phyloP scores from a whole-genome alignment of 2,113 vertebrate species.

The Crypturellus undulatus region DNA sequence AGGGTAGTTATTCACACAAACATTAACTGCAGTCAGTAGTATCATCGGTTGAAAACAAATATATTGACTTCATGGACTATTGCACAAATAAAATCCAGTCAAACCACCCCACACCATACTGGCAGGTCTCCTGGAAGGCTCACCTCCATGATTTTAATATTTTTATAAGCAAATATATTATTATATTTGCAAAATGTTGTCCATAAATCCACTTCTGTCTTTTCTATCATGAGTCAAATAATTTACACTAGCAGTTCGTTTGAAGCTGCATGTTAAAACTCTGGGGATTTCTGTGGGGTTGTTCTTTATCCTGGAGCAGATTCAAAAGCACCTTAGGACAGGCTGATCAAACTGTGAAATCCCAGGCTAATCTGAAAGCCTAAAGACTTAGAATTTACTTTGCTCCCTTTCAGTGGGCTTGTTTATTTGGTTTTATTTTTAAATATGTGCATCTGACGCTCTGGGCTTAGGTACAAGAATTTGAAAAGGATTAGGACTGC shows the following conservation, averaged over 20 bases:
- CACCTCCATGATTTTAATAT: neutral
- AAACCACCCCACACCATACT: neutral
- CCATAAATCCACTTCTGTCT: neutral
- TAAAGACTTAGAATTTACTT: neutral
- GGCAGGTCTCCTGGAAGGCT: neutral
- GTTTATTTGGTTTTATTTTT: constrained; percentile 11
- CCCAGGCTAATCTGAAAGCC: neutral
- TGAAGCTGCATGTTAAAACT: neutral
- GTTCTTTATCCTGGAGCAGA: neutral
- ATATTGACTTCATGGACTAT: neutral
- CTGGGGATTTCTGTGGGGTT: neutral
- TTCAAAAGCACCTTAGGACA: neutral
- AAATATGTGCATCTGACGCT: neutral
- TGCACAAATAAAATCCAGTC: neutral
- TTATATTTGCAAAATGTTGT: neutral
- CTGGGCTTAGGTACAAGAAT: neutral
- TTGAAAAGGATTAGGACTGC: neutral
- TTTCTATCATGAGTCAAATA: neutral
- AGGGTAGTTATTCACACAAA: neutral
- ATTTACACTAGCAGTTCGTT: neutral
- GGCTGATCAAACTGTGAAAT: neutral
- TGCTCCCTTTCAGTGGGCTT: neutral
- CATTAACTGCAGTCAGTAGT: neutral
- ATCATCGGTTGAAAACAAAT: neutral
- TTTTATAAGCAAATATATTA: neutral